Conservation (phyloP, 2,113 vertebrate genomes). For the Centropus bengalensis region DNA sequence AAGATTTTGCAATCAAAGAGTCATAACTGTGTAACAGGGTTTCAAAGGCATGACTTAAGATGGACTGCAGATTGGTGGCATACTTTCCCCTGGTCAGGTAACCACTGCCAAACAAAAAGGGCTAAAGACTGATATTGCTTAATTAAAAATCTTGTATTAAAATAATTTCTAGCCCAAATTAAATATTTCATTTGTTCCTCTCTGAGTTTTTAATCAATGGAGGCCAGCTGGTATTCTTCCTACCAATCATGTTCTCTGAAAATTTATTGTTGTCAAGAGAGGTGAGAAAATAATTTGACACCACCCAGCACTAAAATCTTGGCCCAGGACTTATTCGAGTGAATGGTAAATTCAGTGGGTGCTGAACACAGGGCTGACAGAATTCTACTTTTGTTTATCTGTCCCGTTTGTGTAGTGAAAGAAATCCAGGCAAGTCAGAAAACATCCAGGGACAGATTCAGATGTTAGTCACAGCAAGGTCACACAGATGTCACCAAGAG, state of each 20-base stretch:
- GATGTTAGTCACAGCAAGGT: neutral
- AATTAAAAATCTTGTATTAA: neutral
- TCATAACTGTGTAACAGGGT: neutral
- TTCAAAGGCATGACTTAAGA: neutral
- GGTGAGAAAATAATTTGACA: neutral
- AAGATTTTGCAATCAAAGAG: neutral
- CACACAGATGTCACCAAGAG: slow-evolving; percentile 11
- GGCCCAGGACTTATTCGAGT: neutral
- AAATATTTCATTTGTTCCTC: neutral
- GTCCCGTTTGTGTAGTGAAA: neutral
- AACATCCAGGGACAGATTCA: neutral
- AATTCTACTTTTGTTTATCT: neutral
- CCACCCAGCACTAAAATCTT: neutral
- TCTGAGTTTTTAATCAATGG: neutral
- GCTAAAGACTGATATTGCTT: neutral
- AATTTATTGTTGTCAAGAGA: neutral
- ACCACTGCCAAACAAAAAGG: neutral
- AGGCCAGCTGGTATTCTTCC: neutral
- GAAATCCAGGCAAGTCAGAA: neutral
- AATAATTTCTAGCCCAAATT: neutral
- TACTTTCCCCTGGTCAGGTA: neutral
- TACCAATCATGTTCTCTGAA: neutral
- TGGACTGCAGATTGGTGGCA: neutral
- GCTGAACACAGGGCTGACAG: neutral
- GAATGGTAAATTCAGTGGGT: neutral